Percentiles rank a stretch among this genome's conserved stretches.
Evolutionary conservation across 2,113 vertebrate genomes (phyloP).

Genomic region (Recurvirostra avosetta): DNA sequence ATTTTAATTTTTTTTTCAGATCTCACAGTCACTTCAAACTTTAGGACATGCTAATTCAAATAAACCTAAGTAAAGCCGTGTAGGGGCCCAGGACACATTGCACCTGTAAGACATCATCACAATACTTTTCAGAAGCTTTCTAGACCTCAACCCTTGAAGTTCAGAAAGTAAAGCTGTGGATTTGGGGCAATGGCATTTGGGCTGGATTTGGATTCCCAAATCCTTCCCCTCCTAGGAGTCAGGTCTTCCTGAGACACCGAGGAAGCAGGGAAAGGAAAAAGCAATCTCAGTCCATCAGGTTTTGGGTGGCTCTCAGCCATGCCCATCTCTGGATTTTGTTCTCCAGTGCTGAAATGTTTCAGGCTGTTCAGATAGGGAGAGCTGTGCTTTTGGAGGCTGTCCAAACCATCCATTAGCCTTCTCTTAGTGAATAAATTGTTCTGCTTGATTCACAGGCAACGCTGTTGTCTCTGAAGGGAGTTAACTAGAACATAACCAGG

Average conservation of each 20-base stretch:
- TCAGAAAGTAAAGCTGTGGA: background rate
- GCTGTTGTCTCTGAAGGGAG: background rate
- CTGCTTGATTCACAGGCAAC: background rate
- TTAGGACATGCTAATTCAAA: background rate
- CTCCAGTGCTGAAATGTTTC: background rate
- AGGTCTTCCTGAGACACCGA: background rate
- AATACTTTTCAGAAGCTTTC: background rate
- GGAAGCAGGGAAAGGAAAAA: background rate
- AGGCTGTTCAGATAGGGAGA: slow-evolving; percentile 8
- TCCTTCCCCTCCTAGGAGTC: background rate
- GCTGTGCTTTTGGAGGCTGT: slow-evolving; percentile 22
- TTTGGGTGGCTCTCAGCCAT: background rate
- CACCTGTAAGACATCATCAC: background rate
- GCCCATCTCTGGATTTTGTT: slow-evolving; percentile 14
- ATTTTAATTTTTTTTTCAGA: background rate
- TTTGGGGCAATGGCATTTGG: background rate
- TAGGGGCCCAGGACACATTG: background rate
- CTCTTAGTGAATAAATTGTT: background rate
- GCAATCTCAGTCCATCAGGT: fast-evolving
- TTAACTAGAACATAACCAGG: background rate
- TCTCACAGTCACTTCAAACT: background rate
- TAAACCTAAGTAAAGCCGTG: fast-evolving
- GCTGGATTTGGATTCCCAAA: background rate
- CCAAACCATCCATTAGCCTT: slow-evolving; percentile 61
- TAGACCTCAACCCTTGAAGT: background rate